These are phyloP conservation scores for Sebastes fasciatus DNA, from an alignment of 2,113 vertebrate genomes.

Conservation along the genomic window DNA sequence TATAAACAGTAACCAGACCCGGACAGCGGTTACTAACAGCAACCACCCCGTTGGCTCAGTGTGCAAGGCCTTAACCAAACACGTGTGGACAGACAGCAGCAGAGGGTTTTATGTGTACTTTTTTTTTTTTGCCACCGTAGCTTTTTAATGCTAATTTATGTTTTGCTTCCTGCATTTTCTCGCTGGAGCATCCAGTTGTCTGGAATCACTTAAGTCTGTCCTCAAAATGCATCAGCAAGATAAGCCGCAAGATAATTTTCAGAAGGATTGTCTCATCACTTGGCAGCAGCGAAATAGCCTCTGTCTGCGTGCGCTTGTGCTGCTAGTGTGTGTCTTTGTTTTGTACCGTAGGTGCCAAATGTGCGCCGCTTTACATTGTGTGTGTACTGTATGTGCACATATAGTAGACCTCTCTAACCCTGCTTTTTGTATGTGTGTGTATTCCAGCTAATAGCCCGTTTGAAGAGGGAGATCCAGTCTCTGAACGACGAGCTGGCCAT, in stretches of 20 bases:
- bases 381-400: constrained; percentile 5
- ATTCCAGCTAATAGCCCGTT: constrained; percentile 87
- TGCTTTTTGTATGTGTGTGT: constrained; percentile 20
- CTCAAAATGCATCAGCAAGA: constrained; percentile 55
- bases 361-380: background rate
- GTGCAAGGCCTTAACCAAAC: constrained; percentile 48
- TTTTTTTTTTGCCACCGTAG: constrained; percentile 42
- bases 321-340: constrained; percentile 3
- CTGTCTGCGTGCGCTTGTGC: constrained; percentile 1
- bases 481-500: constrained; percentile 91
- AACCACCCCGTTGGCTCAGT: constrained; percentile 44
- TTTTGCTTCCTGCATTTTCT: constrained; percentile 60
- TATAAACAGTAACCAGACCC: constrained; percentile 55
- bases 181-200: constrained; percentile 50
- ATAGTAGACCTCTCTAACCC: background rate
- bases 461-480: constrained; percentile 90
- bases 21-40: constrained; percentile 47
- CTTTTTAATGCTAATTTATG: constrained; percentile 60
- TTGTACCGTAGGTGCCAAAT: constrained; percentile 4
- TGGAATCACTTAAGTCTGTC: constrained; percentile 66
- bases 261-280: constrained; percentile 53
- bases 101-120: constrained; percentile 37
- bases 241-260: constrained; percentile 44
- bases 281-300: constrained; percentile 22
- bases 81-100: constrained; percentile 48